A percentile compares a stretch with the other conserved stretches of the same genome.
These are phyloP conservation scores for Drosophila dives DNA, from an alignment of 2,888 invertebrate species.

Conservation along the genomic window DNA sequence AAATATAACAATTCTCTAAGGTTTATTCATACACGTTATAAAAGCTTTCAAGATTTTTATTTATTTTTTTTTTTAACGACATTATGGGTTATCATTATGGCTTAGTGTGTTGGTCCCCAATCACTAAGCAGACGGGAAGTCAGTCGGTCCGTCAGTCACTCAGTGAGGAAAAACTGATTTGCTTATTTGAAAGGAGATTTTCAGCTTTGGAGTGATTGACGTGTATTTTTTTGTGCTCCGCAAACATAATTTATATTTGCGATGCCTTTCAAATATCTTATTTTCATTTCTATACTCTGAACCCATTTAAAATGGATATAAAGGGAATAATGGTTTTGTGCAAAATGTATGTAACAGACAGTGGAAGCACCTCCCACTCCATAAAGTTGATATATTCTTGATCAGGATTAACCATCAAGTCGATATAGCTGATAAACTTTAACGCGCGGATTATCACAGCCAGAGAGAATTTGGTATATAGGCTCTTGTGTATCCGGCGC, in stretches of 20 bases:
- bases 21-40: background rate
- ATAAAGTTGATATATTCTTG: no score
- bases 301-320: no score
- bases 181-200: constrained; percentile 5
- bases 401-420: no score
- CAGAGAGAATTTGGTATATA: no score
- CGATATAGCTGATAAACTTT: no score
- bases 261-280: background rate
- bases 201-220: constrained; percentile 9
- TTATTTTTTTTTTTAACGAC: background rate
- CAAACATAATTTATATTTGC: background rate
- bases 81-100: background rate
- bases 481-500: no score
- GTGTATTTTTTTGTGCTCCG: background rate
- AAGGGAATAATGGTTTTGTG: no score
- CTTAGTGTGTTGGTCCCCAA: background rate
- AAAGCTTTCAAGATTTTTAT: background rate
- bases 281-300: background rate
- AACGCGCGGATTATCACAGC: no score
- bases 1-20: background rate
- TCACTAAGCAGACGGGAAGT: constrained; percentile 2
- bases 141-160: constrained; percentile 1
- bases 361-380: no score
- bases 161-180: background rate
- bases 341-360: no score